Conservation (phyloP, 2,888 invertebrate genomes). For the Drosophila mercatorum region DNA sequence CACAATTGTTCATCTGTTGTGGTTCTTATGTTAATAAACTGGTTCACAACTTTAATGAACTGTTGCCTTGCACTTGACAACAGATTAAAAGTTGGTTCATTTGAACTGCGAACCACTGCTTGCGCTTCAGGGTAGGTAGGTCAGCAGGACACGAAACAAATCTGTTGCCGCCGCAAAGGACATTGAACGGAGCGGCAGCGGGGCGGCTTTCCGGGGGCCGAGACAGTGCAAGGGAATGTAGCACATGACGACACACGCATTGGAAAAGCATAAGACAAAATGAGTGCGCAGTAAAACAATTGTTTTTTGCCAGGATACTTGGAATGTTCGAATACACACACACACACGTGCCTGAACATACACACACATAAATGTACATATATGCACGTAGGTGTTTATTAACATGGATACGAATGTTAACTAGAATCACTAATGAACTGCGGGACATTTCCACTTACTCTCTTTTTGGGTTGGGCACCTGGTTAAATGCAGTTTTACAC, state of each 20-base stretch:
- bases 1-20: not conserved
- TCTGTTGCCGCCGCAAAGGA: not conserved
- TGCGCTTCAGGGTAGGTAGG: constrained; percentile 13
- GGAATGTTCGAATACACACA: not conserved
- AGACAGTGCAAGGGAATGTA: constrained; percentile 22
- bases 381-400: not conserved
- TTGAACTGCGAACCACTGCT: not conserved
- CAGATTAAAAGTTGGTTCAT: not conserved
- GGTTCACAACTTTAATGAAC: not conserved
- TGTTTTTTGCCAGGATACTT: constrained; percentile 15
- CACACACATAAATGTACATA: not conserved
- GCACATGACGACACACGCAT: constrained; percentile 20
- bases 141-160: constrained; percentile 13
- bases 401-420: constrained; percentile 10
- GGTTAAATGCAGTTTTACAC: constrained; percentile 8
- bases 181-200: constrained; percentile 1
- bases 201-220: not conserved
- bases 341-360: too few species aligned
- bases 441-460: constrained; percentile 26
- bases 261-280: constrained; percentile 6
- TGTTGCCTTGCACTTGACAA: not conserved
- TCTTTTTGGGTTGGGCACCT: constrained; percentile 2
- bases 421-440: not conserved
- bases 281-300: constrained; percentile 24
- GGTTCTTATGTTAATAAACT: not conserved